These are phyloP conservation scores for Gobius niger DNA, from an alignment of 2,113 vertebrate genomes.

Conservation along the genomic window DNA sequence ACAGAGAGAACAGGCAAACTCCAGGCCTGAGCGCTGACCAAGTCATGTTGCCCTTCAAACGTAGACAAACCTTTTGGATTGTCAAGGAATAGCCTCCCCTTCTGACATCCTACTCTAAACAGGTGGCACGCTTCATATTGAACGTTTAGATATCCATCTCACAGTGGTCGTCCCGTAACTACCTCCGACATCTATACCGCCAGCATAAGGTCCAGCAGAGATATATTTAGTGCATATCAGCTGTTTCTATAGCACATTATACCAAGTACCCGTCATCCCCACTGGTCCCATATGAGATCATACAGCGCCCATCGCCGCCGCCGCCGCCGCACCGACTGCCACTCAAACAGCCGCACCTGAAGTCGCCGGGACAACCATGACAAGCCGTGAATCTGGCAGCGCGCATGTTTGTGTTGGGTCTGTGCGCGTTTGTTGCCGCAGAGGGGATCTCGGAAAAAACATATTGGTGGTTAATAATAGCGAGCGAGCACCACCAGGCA, in stretches of 20 bases:
- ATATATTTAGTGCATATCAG: slow-evolving; percentile 27
- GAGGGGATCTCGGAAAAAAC: slow-evolving; percentile 67
- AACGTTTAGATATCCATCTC: no score
- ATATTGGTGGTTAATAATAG: slow-evolving; percentile 82
- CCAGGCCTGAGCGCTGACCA: no score
- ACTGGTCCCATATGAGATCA: slow-evolving; percentile 57
- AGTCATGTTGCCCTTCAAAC: no score
- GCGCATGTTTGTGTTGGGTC: slow-evolving; percentile 61
- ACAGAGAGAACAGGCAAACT: no score
- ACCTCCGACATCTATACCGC: neutral
- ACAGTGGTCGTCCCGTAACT: no score
- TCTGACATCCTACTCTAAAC: neutral
- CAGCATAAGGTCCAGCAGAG: slow-evolving; percentile 3
- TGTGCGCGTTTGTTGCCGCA: slow-evolving; percentile 62
- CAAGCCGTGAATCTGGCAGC: slow-evolving; percentile 66
- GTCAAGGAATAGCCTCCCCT: no score
- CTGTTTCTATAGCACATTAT: slow-evolving; percentile 39
- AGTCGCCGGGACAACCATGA: slow-evolving; percentile 61
- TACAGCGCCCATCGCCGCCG: slow-evolving; percentile 39
- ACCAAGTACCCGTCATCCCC: slow-evolving; percentile 48
- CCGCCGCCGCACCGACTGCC: slow-evolving; percentile 38
- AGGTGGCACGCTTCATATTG: no score
- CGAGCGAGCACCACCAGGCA: slow-evolving; percentile 49
- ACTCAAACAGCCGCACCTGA: slow-evolving; percentile 61
- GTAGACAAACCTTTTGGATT: no score